A percentile compares a stretch with the other conserved stretches of the same genome.
Evolutionary conservation across 2,797 vertebrate species (phyloP).

Genomic region (Trichosurus vulpecula): DNA sequence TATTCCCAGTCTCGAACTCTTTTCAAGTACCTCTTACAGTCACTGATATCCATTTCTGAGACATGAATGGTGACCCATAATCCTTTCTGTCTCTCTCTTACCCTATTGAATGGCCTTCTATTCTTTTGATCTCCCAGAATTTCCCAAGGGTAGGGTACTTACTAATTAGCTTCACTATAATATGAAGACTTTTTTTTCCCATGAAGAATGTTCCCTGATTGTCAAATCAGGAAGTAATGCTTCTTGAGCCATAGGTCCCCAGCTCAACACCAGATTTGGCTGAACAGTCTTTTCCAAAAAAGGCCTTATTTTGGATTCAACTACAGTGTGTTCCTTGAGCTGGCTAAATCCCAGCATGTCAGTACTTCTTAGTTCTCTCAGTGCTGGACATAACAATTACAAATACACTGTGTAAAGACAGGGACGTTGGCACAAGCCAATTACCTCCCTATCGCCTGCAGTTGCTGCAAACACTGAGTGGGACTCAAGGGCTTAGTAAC

Average conservation of each 20-base stretch:
- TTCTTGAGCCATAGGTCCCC: neutral
- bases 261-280: neutral
- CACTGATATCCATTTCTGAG: neutral
- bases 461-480: neutral
- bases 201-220: neutral
- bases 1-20: neutral
- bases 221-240: neutral
- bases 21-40: neutral
- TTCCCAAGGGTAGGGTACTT: neutral
- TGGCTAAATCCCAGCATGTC: constrained; percentile 29
- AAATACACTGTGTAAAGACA: constrained; percentile 16
- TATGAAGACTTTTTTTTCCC: neutral
- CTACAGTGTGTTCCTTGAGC: constrained; percentile 15
- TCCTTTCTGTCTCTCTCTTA: constrained; percentile 7
- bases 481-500: neutral
- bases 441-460: neutral
- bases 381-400: constrained; percentile 24
- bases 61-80: neutral
- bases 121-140: neutral
- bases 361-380: neutral
- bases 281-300: neutral
- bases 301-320: constrained; percentile 28
- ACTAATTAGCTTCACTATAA: neutral
- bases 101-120: neutral
- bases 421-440: neutral